Evolutionary conservation across 2,888 invertebrate genomes (phyloP).

Genomic region (Mactromeris polynyma): DNA sequence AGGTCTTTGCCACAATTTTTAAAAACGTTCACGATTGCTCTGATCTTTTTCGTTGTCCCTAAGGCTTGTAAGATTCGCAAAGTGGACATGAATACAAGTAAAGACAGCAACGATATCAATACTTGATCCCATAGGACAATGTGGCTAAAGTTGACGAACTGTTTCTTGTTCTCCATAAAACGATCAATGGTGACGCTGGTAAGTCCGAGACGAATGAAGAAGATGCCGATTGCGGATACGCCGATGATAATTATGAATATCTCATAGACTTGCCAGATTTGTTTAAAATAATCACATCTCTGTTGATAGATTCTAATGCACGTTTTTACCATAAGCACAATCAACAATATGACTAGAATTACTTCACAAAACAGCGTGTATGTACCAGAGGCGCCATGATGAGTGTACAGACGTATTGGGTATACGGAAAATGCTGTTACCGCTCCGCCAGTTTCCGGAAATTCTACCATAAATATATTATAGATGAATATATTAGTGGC

Average conservation of each 20-base stretch:
- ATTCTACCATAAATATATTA: constrained; percentile 76
- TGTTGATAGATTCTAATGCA: constrained; percentile 57
- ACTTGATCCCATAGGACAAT: constrained; percentile 73
- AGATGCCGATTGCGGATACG: constrained; percentile 60
- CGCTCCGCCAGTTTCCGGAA: constrained; percentile 79
- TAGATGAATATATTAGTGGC: constrained; percentile 79
- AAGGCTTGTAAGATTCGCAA: constrained; percentile 73
- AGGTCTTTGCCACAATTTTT: constrained; percentile 56
- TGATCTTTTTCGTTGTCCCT: constrained; percentile 71
- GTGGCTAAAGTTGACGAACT: constrained; percentile 76
- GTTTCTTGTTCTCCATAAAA: constrained; percentile 69
- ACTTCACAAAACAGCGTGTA: constrained; percentile 70
- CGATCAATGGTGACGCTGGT: constrained; percentile 59
- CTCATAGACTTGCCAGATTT: constrained; percentile 73
- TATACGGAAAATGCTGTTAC: constrained; percentile 69
- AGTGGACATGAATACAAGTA: constrained; percentile 71
- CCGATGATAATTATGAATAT: constrained; percentile 56
- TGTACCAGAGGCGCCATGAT: constrained; percentile 62
- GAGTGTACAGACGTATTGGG: constrained; percentile 72
- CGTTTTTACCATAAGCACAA: constrained; percentile 58
- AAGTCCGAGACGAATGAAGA: constrained; percentile 55
- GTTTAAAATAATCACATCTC: constrained; percentile 58
- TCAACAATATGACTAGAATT: constrained; percentile 55
- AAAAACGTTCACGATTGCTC: constrained; percentile 49
- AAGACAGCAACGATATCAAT: constrained; percentile 65